These are phyloP conservation scores for Dendrocincla fuliginosa DNA, from an alignment of 2,797 vertebrate species.

Conservation along the genomic window DNA sequence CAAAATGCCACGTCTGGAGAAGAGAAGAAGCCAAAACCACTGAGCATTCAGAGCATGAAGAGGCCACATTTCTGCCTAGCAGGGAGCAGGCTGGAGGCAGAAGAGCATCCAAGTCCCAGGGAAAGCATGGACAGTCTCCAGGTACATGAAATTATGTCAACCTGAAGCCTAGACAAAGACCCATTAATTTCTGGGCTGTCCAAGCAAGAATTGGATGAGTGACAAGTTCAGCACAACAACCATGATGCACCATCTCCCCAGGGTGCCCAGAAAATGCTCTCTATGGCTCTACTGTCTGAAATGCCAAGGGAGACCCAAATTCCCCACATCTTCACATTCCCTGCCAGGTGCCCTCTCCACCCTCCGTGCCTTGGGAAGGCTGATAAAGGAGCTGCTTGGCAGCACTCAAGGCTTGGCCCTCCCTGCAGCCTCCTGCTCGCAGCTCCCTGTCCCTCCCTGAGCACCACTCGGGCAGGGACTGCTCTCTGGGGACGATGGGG, in stretches of 20 bases:
- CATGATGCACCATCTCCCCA: neutral
- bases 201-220: neutral
- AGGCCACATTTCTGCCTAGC: neutral
- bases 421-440: neutral
- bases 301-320: neutral
- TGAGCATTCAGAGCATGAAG: neutral
- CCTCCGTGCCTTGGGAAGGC: neutral
- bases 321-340: neutral
- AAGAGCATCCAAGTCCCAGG: neutral
- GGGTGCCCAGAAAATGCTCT: neutral
- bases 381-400: neutral
- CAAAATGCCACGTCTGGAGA: fast-evolving
- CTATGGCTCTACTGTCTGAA: neutral
- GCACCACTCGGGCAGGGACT: conserved; percentile 4
- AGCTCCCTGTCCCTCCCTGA: neutral
- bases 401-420: neutral
- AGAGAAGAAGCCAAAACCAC: neutral
- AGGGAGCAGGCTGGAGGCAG: neutral
- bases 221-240: neutral
- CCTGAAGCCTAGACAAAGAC: conserved; percentile 1
- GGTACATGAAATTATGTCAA: conserved; percentile 21
- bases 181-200: conserved; percentile 29
- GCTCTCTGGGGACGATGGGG: conserved; percentile 28
- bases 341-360: neutral
- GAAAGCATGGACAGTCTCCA: neutral